Evolutionary conservation across 2,888 invertebrate species (phyloP).

Genomic region (Tenthredo scrophulariae): DNA sequence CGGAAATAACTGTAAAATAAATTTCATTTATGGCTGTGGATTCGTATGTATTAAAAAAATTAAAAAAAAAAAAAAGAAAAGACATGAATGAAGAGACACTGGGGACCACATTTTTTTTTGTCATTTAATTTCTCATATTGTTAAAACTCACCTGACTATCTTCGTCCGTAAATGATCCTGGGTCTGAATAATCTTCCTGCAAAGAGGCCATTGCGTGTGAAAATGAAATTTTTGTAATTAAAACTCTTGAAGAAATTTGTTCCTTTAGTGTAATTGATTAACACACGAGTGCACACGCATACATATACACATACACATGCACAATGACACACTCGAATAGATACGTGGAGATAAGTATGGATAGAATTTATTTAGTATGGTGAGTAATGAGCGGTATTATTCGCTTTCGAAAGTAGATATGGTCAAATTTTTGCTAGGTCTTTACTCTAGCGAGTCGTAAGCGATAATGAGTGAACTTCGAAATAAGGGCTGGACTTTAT

Average conservation of each 20-base stretch:
- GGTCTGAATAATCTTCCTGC: not conserved
- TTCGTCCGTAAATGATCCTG: not conserved
- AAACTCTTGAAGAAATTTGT: not conserved
- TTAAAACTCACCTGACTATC: not conserved
- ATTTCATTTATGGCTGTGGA: not conserved
- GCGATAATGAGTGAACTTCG: not conserved
- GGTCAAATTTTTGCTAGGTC: not conserved
- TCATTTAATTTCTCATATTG: too few relatives aligned
- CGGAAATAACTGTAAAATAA: not conserved
- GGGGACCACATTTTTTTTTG: too few relatives aligned
- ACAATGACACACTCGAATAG: not conserved
- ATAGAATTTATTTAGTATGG: too few relatives aligned
- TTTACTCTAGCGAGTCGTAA: not conserved
- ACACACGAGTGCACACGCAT: not conserved
- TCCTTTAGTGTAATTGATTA: not conserved
- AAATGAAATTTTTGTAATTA: not conserved
- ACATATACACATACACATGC: not conserved
- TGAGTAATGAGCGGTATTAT: not conserved
- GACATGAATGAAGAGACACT: too few relatives aligned
- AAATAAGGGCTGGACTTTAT: not conserved
- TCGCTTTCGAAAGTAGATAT: not conserved
- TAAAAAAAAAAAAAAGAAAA: too few relatives aligned
- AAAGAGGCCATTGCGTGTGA: not conserved
- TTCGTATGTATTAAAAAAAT: too few relatives aligned
- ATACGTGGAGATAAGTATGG: not conserved